Base-by-base conservation (phyloP, 2,888 invertebrate genomes). In the Epistrophella euchroma region DNA sequence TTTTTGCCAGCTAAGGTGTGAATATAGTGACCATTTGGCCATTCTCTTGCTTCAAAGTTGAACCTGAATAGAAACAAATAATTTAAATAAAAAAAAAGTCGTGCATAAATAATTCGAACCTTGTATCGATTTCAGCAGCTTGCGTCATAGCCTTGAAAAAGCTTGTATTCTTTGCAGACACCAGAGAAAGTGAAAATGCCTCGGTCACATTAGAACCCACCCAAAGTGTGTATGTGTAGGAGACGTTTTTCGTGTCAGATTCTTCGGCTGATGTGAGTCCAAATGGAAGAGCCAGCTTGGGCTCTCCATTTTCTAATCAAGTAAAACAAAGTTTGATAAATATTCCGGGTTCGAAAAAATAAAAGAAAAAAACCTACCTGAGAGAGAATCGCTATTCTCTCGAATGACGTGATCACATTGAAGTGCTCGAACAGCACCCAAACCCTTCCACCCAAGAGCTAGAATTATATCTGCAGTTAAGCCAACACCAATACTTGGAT, bases 21-120 rank as follows among this genome's bases (percentile, higher is more conserved):
- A 28, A 97, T 97, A 91, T 97, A 97, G 91, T 97, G 97, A 0
- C 97, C 97, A 91, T 97, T 97, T 1, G 97, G 97, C 97, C 97
- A 97, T 91, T 97, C 96, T 88, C 97, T 96, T 0, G 97, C 97
- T 88, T 95, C 95, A 91, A 96, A 96, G 90, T 95, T 95, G 91
- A 94, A 94, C 91, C 94, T 94, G 45, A 37, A 83, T 74, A 74
- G 5, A 72, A 56, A 19, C 37, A 74, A 68, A 22, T 50, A 66
- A 9, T 17, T 22, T 35, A 9, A 58, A 32, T 28, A 2, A 64
- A 35, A 35, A 56, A 2, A 5, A 2, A 22, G 2, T 10, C n/a
- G n/a, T n/a, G 5, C 0, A 4, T 19, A 52, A n/a, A 13, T 15
- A 13, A 94, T 43, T 37, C 75, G 37, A 50, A 92, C 92, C 92